Conservation (phyloP, 1,140 invertebrate genomes). For the Trachymyrmex septentrionalis region DNA sequence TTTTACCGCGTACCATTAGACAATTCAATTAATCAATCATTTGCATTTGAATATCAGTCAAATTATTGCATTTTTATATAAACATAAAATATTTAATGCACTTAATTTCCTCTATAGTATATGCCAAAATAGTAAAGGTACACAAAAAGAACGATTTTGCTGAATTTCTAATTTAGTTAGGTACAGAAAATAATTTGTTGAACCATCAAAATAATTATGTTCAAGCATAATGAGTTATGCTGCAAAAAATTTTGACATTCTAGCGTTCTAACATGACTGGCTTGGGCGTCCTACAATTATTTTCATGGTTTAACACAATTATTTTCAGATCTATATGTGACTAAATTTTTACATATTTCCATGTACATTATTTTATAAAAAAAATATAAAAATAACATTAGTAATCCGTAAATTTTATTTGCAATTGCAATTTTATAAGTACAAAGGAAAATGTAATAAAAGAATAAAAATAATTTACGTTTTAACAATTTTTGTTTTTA, state of each 20-base stretch:
- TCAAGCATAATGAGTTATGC: no score
- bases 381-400: neutral
- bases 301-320: no score
- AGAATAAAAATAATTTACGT: neutral
- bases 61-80: slow-evolving; percentile 1
- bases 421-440: neutral
- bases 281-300: no score
- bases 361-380: neutral
- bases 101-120: neutral
- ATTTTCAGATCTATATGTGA: no score
- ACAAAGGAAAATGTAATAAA: neutral
- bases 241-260: no score
- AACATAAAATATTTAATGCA: neutral
- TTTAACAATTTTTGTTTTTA: neutral
- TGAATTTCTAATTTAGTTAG: no score
- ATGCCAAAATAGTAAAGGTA: neutral
- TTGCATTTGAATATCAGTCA: neutral
- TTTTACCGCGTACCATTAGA: neutral
- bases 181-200: no score
- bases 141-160: no score
- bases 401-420: neutral
- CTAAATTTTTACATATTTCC: no score
- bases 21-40: slow-evolving; percentile 4
- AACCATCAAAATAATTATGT: no score
- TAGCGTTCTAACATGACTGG: no score